phyloP scores from a whole-genome alignment of 2,113 vertebrate species.

The Paratilapia polleni region DNA sequence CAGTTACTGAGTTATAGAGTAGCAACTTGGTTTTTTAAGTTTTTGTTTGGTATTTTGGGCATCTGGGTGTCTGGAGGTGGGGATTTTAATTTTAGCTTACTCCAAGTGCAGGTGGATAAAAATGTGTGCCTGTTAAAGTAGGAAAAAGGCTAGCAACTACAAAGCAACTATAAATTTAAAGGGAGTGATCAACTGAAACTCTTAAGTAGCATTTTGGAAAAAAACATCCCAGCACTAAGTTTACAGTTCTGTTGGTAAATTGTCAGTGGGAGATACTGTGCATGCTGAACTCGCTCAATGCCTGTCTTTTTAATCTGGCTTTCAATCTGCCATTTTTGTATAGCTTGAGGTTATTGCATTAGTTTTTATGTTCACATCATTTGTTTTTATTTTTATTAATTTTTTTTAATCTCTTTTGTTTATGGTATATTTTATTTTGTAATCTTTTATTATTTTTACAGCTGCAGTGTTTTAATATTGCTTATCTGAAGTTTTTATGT shows the following conservation, averaged over 20 bases:
- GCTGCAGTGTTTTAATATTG: too few species aligned
- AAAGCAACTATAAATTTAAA: background rate
- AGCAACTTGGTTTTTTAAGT: too few species aligned
- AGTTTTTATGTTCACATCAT: background rate
- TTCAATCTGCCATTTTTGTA: background rate
- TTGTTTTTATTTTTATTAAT: too few species aligned
- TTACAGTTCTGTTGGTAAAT: background rate
- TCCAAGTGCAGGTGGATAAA: background rate
- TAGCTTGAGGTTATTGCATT: background rate
- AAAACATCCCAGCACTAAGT: background rate
- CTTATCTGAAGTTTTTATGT: too few species aligned
- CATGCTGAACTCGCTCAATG: background rate
- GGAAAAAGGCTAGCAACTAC: background rate
- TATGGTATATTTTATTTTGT: too few species aligned
- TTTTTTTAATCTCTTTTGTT: too few species aligned
- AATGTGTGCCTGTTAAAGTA: background rate
- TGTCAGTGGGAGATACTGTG: background rate
- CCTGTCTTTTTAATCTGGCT: accelerated
- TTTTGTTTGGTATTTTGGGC: too few species aligned
- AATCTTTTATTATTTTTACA: too few species aligned
- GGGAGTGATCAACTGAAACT: background rate
- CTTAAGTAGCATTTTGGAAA: background rate
- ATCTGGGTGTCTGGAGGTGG: background rate
- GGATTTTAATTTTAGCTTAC: background rate
- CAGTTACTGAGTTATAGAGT: background rate